These are phyloP conservation scores for Zeus faber DNA, from an alignment of 2,113 vertebrate genomes.

Conservation along the genomic window DNA sequence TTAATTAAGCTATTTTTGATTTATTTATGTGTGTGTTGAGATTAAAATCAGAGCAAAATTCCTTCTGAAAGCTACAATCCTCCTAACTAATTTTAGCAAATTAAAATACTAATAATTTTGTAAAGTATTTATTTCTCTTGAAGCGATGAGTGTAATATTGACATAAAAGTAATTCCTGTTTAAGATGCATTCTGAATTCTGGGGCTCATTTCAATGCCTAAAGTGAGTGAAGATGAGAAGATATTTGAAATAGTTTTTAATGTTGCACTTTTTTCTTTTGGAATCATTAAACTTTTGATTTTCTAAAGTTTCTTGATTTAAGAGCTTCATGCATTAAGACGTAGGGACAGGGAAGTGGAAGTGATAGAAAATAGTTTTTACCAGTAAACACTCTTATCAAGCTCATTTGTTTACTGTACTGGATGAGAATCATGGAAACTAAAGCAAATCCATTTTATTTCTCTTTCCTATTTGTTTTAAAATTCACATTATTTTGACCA, in stretches of 20 bases:
- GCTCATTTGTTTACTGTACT: too few species aligned
- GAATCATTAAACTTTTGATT: background rate
- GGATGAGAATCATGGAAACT: background rate
- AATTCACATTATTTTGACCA: background rate
- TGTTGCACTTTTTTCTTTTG: background rate
- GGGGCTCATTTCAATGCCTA: background rate
- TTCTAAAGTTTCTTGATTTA: background rate
- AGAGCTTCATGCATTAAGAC: background rate
- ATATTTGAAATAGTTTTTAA: background rate
- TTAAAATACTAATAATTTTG: background rate
- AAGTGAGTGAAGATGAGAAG: background rate
- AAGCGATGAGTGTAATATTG: background rate
- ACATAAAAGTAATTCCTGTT: background rate
- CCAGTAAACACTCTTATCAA: too few species aligned
- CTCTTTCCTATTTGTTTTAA: too few species aligned
- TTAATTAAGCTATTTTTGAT: too few species aligned
- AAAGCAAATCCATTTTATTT: background rate
- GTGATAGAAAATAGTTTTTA: background rate
- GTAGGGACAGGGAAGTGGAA: background rate
- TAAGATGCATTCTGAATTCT: background rate
- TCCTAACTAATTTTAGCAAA: too few species aligned
- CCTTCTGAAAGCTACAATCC: too few species aligned
- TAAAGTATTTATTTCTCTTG: background rate
- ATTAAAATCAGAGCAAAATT: too few species aligned
- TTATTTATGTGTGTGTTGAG: background rate